Evolutionary conservation across 2,888 invertebrate species (phyloP), one percentile per base, ranked within the genome.

Genomic region (Heliconius hortense): DNA sequence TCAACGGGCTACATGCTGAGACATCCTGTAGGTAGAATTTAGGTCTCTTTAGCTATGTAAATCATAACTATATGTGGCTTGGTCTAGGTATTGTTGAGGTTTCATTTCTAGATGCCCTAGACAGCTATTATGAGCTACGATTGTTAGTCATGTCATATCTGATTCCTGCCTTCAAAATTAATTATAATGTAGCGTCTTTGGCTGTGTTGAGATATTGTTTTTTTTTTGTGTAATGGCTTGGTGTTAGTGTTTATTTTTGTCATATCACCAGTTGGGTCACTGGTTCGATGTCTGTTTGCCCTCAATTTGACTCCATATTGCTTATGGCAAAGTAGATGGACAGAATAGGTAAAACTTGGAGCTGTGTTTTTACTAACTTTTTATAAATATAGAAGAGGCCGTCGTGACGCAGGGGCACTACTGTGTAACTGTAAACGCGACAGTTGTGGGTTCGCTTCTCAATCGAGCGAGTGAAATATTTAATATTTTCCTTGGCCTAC

Each of bases 1-100:
- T 77, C 70, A 77, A 79, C 76, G 78, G 79, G 77, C 64, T 73
- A 72, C 76, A 73, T 75, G 35, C 73, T 76, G 75, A 75, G 73
- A 69, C 74, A 78, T 73, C 67, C 76, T 70, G 53, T 77, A 72
- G 76, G 66, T 66, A 59, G 62, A 78, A 75, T 76, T 74, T 76
- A 24, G 69, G 13, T 56, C 74, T 78, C 76, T 76, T 78, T 76
- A 78, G 74, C 59, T 70, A 76, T 78, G 78, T 72, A 76, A 78
- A 78, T 78, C 66, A 71, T 75, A 59, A 31, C 35, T 63, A 53
- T 18, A 48, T 18, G 2, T 48, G 7, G 48, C 48, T 0, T 7
- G 2, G 18, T 48, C 18, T 18, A 48, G 48, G 48, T 18, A 48
- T 48, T 48, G 31, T 26, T 71, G 70, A 24, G 66, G 28, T 63